Percentiles rank a stretch among this genome's conserved stretches.
Evolutionary conservation across 2,888 invertebrate genomes (phyloP).

Genomic region (Periphyllus acericola): DNA sequence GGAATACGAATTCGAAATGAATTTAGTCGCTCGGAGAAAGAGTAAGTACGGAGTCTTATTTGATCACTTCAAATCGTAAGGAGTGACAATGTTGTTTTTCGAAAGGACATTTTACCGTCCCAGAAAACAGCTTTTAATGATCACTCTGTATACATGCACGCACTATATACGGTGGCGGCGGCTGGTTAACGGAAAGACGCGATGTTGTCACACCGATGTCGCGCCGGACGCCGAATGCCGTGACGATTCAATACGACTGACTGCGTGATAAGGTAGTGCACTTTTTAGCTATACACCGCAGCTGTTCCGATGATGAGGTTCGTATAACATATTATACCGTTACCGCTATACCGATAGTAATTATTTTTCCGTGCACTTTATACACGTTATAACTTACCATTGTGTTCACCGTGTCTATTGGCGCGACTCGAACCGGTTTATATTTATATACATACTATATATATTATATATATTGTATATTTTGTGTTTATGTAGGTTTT

Average conservation of each 20-base stretch:
- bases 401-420: conserved; percentile 16
- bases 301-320: background rate
- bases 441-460: background rate
- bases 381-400: background rate
- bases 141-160: background rate
- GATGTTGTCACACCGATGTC: background rate
- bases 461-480: background rate
- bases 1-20: no score
- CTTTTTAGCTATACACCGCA: background rate
- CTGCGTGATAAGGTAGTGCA: background rate
- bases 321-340: background rate
- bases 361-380: background rate
- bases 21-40: no score
- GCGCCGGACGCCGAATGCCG: background rate
- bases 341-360: conserved; percentile 23
- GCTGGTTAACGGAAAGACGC: background rate
- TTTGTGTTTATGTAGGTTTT: background rate
- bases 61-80: no score
- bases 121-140: background rate
- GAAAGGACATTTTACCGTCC: no score
- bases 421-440: conserved; percentile 25
- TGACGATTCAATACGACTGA: background rate
- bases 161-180: background rate
- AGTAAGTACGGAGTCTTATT: no score
- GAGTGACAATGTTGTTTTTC: no score